Percentiles rank a stretch among this genome's conserved stretches.
These are phyloP conservation scores for Dendroctonus valens DNA, from an alignment of 1,140 invertebrate genomes.

Conservation along the genomic window DNA sequence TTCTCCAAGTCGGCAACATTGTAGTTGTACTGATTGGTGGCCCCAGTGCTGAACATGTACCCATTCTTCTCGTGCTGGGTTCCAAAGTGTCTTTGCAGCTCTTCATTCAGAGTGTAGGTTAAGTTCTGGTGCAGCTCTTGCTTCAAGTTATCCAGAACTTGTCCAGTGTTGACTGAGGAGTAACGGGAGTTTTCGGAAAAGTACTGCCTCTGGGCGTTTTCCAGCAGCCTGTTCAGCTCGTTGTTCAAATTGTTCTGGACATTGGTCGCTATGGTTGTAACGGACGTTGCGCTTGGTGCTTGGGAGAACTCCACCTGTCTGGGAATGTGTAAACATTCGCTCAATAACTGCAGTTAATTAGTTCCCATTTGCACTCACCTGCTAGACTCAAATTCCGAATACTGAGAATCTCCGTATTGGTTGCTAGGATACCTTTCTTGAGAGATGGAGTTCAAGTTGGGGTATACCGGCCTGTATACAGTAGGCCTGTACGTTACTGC, in stretches of 20 bases:
- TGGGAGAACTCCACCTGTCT: constrained; percentile 33
- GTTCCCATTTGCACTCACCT: not conserved
- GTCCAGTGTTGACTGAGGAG: constrained; percentile 22
- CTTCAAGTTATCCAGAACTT: constrained; percentile 37
- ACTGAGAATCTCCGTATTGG: constrained; percentile 3
- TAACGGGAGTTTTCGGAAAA: constrained; percentile 31
- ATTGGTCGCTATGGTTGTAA: constrained; percentile 40
- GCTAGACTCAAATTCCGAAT: not conserved
- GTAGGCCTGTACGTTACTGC: constrained; percentile 5
- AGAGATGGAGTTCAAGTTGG: constrained; percentile 17
- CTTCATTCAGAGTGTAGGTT: constrained; percentile 39
- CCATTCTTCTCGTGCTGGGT: constrained; percentile 37
- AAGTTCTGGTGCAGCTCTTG: constrained; percentile 43
- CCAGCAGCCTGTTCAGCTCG: constrained; percentile 36
- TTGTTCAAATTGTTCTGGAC: constrained; percentile 40
- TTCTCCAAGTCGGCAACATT: constrained; percentile 42
- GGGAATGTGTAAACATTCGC: not conserved
- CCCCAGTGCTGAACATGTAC: constrained; percentile 37
- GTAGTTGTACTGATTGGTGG: constrained; percentile 41
- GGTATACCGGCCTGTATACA: constrained; percentile 29
- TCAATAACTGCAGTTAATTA: constrained; percentile 5
- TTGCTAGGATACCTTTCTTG: constrained; percentile 7
- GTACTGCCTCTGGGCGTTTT: constrained; percentile 36
- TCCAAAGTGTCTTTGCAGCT: constrained; percentile 42
- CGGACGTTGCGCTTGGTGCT: constrained; percentile 35